Percentiles rank a stretch among this genome's conserved stretches.
phyloP scores from a whole-genome alignment of 2,797 vertebrate genomes.

The Phoeniculus purpureus region DNA sequence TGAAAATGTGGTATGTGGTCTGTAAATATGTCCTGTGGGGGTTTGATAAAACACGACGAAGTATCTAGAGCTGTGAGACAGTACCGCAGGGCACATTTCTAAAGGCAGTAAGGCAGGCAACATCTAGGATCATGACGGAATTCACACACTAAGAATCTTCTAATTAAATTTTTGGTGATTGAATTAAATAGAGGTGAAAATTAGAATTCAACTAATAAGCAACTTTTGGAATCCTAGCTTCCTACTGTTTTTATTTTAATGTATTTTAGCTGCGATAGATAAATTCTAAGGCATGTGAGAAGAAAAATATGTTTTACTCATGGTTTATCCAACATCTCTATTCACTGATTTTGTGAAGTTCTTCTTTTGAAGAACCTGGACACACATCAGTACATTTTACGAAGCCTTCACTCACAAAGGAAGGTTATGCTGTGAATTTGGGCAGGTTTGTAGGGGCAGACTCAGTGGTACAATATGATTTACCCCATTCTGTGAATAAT shows the following conservation, averaged over 20 bases:
- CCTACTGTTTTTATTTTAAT: not conserved
- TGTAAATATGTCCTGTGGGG: not conserved
- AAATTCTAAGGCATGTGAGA: not conserved
- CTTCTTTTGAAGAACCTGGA: not conserved
- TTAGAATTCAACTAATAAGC: not conserved
- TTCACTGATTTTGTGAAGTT: not conserved
- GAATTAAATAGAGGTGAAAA: not conserved
- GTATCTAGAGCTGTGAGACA: not conserved
- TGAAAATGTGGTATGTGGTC: not conserved
- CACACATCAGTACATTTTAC: not conserved
- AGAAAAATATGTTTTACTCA: not conserved
- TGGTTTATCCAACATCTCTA: not conserved
- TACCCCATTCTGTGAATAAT: not conserved
- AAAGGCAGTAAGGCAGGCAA: not conserved
- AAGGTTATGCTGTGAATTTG: not conserved
- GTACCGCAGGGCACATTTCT: not conserved
- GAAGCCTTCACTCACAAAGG: not conserved
- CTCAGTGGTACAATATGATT: not conserved
- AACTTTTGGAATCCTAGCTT: not conserved
- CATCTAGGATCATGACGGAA: not conserved
- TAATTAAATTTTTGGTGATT: not conserved
- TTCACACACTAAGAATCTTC: not conserved
- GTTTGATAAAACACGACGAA: not conserved
- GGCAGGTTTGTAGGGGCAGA: not conserved
- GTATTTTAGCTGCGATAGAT: not conserved